Base-by-base conservation (phyloP, 2,888 invertebrate genomes). In the Drosophila neotestacea region DNA sequence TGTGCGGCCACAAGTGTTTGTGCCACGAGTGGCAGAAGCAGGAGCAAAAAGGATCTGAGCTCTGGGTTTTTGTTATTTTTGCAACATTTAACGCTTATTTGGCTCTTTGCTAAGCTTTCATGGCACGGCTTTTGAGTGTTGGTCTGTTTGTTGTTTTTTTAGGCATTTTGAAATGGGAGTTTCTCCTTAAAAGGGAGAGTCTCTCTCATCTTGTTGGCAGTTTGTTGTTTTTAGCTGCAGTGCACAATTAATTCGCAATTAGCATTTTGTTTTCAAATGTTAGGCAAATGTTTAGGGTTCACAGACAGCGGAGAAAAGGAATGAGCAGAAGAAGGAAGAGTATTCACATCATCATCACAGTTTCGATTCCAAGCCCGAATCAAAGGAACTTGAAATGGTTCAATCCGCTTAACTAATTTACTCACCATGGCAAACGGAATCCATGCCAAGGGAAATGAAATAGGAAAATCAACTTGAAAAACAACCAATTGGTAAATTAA, bases 31-130 rank as follows among this genome's bases (percentile, higher is more conserved):
- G 61, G 44, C 44, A 44, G 27, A 4, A 34, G 52, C 46, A 32
- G 27, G 4, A 13, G 47, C 59, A 34, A 34, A 34, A 34, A 30
- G 66, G 51, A 54, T 47, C 70, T 60, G 63, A 54, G 39, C 63
- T 66, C 28, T 42, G 63, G 65, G 55, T 69, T 81, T 77, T 85
- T 87, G 85, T 87, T 84, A 87, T 87, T 80, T 88, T 86, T 84
- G 89, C 88, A 89, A 88, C 89, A 89, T 89, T 89, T 88, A 86
- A 86, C 85, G 89, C 88, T 79, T 85, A 81, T 81, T 81, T 88
- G 85, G 79, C 65, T 77, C 83, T 77, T 78, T 78, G 83, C 88
- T 78, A 80, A 85, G 88, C 88, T 88, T 85, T 82, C 73, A 77
- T 60, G 64, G 66, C 80, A 58, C 41, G 67, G 70, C 82, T 63